These are phyloP conservation scores for Blomia tropicalis DNA, from an alignment of 2,888 invertebrate species.

Conservation along the genomic window DNA sequence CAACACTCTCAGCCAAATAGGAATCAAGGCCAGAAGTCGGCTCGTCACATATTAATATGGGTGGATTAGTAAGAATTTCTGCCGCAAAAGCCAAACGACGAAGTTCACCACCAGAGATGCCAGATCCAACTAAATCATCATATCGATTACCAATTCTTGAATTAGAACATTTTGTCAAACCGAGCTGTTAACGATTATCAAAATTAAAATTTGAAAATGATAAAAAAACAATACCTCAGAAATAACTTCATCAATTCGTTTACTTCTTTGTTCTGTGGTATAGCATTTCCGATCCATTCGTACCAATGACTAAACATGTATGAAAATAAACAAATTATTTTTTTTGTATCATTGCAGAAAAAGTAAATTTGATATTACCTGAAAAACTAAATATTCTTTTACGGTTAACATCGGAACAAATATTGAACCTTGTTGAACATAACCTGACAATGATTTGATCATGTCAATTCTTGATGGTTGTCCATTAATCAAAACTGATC, in stretches of 20 bases:
- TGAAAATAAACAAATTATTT: no score
- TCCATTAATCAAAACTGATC: constrained; percentile 48
- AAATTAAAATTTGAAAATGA: constrained; percentile 25
- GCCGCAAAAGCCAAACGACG: constrained; percentile 87
- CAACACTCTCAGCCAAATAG: constrained; percentile 86
- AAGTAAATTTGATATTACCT: constrained; percentile 36
- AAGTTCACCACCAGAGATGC: constrained; percentile 89
- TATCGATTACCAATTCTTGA: constrained; percentile 78
- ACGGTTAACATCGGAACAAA: constrained; percentile 81
- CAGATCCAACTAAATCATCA: constrained; percentile 58
- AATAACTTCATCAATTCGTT: constrained; percentile 34
- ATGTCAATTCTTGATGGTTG: constrained; percentile 50
- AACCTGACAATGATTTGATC: constrained; percentile 62
- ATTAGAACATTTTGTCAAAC: constrained; percentile 70
- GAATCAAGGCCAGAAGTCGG: constrained; percentile 92
- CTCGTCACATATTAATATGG: constrained; percentile 88
- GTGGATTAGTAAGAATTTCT: constrained; percentile 90
- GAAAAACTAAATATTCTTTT: constrained; percentile 69
- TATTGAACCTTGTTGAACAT: constrained; percentile 83
- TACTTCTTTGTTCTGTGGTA: constrained; percentile 31
- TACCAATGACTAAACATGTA: constrained; percentile 32
- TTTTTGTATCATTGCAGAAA: not conserved
- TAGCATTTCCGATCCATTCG: constrained; percentile 29
- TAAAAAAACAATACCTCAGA: constrained; percentile 32
- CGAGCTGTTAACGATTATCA: constrained; percentile 47